These are phyloP conservation scores for Cyclopterus lumpus DNA, from an alignment of 2,797 vertebrate genomes.

Conservation along the genomic window DNA sequence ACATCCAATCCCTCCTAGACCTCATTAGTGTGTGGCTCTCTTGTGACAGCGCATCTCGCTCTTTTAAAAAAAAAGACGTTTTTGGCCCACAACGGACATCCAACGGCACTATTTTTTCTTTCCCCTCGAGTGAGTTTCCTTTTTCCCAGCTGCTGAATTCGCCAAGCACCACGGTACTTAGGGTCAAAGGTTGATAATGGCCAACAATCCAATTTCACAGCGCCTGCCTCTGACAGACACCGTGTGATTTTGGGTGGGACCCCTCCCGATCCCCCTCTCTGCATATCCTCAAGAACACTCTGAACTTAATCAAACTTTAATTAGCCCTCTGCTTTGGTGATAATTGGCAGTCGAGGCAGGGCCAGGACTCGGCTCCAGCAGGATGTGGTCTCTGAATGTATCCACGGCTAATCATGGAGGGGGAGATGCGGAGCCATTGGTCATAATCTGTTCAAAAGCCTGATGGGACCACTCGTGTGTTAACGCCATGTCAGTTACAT, in stretches of 20 bases:
- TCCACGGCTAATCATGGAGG: constrained; percentile 58
- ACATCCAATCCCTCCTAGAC: constrained; percentile 60
- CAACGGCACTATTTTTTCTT: constrained; percentile 19
- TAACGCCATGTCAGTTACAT: constrained; percentile 13
- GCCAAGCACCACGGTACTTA: constrained; percentile 15
- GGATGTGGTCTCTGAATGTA: constrained; percentile 54
- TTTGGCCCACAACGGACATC: constrained; percentile 35
- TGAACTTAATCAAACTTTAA: constrained; percentile 86
- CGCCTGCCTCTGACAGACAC: constrained; percentile 79
- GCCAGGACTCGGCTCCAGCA: constrained; percentile 62
- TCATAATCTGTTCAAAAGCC: constrained; percentile 33
- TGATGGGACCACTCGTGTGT: constrained; percentile 1
- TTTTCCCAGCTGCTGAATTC: constrained; percentile 50
- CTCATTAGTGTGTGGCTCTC: constrained; percentile 64
- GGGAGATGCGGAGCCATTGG: constrained; percentile 33
- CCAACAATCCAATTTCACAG: constrained; percentile 86
- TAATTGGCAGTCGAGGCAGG: constrained; percentile 81
- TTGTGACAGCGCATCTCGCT: constrained; percentile 36
- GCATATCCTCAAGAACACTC: constrained; percentile 79
- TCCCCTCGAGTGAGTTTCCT: constrained; percentile 54
- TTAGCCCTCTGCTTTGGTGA: constrained; percentile 80
- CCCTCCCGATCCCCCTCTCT: constrained; percentile 61
- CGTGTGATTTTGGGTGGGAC: constrained; percentile 72
- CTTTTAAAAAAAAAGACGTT: no score
- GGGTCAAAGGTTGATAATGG: constrained; percentile 79